These are phyloP conservation scores for Cephonodes hylas DNA, from an alignment of 2,888 invertebrate genomes.

Conservation along the genomic window DNA sequence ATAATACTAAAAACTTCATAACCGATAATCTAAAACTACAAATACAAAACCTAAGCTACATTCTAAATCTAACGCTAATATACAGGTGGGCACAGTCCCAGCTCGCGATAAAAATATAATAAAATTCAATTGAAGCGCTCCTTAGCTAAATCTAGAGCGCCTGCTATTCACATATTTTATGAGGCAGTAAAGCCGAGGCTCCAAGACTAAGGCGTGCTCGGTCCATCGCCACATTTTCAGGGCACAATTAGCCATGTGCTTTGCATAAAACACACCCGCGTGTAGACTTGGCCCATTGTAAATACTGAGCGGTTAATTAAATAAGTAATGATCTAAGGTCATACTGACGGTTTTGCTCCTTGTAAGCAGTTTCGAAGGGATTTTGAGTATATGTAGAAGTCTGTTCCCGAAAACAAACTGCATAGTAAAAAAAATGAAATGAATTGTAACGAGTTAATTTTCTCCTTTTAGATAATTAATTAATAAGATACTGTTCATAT, in stretches of 20 bases:
- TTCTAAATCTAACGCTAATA: background rate
- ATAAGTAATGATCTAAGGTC: too few species aligned
- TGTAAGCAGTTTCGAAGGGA: too few species aligned
- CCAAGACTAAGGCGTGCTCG: conserved; percentile 10
- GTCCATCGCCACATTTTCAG: conserved; percentile 39
- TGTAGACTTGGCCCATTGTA: conserved; percentile 21
- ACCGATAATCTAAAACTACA: background rate
- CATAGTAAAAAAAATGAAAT: too few species aligned
- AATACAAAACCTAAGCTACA: background rate
- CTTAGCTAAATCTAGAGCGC: background rate
- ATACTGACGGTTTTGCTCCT: too few species aligned
- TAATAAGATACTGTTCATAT: too few species aligned
- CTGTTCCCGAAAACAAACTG: too few species aligned
- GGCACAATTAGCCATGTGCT: conserved; percentile 55
- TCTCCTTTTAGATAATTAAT: too few species aligned
- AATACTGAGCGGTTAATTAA: conserved; percentile 9
- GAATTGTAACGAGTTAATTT: too few species aligned
- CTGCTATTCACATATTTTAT: conserved; percentile 25
- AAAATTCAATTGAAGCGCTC: conserved; percentile 1
- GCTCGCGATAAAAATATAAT: background rate
- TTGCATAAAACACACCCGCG: conserved; percentile 53
- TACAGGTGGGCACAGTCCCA: background rate
- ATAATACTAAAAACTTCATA: background rate
- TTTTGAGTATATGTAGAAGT: too few species aligned
- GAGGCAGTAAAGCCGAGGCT: conserved; percentile 24